Percentiles rank a stretch among this genome's conserved stretches.
phyloP scores from a whole-genome alignment of 2,888 invertebrate species.

The Tineola bisselliella region DNA sequence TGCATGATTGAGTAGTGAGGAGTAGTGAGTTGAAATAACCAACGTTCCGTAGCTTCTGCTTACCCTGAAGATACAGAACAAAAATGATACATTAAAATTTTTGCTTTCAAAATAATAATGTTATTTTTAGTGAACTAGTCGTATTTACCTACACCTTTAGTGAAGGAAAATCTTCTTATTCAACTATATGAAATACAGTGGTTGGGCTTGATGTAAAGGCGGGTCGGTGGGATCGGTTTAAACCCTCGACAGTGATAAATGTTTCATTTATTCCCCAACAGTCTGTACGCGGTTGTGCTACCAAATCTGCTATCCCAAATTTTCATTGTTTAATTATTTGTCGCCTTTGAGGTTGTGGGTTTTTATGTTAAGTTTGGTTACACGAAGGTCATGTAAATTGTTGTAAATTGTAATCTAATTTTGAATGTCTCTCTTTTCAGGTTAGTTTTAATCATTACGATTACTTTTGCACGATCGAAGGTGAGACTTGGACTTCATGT shows the following conservation, averaged over 20 bases:
- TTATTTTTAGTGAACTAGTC: too few species aligned
- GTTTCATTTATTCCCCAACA: constrained; percentile 48
- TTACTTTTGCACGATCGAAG: neutral
- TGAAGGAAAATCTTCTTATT: neutral
- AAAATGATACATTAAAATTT: too few species aligned
- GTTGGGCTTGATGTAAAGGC: constrained; percentile 27
- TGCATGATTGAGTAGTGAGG: too few species aligned
- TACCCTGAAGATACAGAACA: too few species aligned
- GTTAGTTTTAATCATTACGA: neutral
- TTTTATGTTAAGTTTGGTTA: neutral
- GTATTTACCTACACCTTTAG: too few species aligned
- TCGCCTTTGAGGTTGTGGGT: constrained; percentile 16
- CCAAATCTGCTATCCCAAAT: constrained; percentile 33
- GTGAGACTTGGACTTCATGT: too few species aligned
- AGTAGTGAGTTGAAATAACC: too few species aligned
- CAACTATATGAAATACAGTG: neutral
- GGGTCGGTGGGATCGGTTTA: constrained; percentile 36
- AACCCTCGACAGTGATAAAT: constrained; percentile 56
- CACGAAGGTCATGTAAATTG: neutral
- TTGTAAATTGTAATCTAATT: neutral
- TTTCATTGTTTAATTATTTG: constrained; percentile 41
- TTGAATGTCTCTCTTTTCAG: neutral
- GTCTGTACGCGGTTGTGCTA: constrained; percentile 33
- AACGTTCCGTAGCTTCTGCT: too few species aligned
- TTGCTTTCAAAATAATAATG: too few species aligned